Conservation (phyloP, 1,140 invertebrate species). For the Pseudobourletiella spinata region DNA sequence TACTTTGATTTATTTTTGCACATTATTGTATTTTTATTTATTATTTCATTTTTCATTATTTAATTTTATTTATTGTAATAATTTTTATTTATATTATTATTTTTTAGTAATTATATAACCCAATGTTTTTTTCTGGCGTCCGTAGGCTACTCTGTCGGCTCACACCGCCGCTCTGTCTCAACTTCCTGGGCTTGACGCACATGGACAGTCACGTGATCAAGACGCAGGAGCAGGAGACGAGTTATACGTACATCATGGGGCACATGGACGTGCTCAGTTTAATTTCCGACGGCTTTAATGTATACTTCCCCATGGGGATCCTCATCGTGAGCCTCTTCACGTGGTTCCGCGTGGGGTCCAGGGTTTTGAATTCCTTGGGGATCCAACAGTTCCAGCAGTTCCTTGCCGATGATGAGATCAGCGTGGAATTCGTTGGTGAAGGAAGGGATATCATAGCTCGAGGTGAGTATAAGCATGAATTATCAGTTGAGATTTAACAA, state of each 20-base stretch:
- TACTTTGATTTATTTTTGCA: too few relatives aligned
- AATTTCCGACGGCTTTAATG: conserved; percentile 95
- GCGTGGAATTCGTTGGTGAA: conserved; percentile 84
- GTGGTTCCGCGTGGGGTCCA: conserved; percentile 87
- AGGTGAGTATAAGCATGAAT: conserved; percentile 53
- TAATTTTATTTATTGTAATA: neutral
- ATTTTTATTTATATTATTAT: conserved; percentile 24
- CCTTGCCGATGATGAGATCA: conserved; percentile 82
- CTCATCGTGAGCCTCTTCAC: conserved; percentile 87
- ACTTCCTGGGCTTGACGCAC: conserved; percentile 94
- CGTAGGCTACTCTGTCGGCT: conserved; percentile 87
- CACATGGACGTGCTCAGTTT: conserved; percentile 98
- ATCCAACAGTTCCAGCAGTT: conserved; percentile 64
- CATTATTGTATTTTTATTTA: too few relatives aligned
- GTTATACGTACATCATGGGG: conserved; percentile 95
- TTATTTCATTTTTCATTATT: neutral
- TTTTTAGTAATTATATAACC: too few relatives aligned
- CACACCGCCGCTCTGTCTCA: conserved; percentile 96
- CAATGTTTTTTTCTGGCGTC: too few relatives aligned
- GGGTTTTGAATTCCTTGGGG: conserved; percentile 76
- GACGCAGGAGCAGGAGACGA: conserved; percentile 66
- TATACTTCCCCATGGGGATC: conserved; percentile 97
- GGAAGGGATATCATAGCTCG: conserved; percentile 79
- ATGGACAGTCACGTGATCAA: conserved; percentile 95
- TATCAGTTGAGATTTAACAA: too few relatives aligned